Conservation (phyloP, 2,797 vertebrate genomes). For the Hemibagrus guttatus region DNA sequence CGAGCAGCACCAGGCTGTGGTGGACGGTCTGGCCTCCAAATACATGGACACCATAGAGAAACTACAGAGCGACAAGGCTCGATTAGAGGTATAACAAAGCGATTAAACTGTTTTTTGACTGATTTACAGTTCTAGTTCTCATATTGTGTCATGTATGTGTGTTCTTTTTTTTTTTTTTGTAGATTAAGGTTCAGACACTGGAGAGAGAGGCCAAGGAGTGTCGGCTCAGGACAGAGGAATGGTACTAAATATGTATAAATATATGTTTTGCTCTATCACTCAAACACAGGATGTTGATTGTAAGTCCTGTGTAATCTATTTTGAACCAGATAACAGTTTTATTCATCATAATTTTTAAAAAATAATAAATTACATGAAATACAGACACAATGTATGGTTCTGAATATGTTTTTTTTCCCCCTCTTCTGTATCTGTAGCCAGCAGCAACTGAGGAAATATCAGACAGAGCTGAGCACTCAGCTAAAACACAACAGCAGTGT, state of each 20-base stretch:
- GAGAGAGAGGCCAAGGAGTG: constrained; percentile 95
- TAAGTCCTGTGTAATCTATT: no score
- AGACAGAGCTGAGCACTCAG: constrained; percentile 89
- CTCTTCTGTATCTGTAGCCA: constrained; percentile 77
- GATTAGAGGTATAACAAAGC: constrained; percentile 82
- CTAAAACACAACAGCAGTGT: constrained; percentile 92
- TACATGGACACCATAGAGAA: constrained; percentile 90
- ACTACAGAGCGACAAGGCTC: constrained; percentile 90
- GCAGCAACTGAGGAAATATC: constrained; percentile 90
- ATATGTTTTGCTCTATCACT: no score
- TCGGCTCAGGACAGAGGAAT: constrained; percentile 90
- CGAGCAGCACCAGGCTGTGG: constrained; percentile 84
- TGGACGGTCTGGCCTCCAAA: constrained; percentile 85
- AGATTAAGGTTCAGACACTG: constrained; percentile 91
- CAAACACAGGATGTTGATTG: not conserved
- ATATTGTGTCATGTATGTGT: not conserved
- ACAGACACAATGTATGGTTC: not conserved
- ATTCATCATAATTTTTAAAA: not conserved
- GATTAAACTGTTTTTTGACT: not conserved
- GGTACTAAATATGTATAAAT: constrained; percentile 72
- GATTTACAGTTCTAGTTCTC: not conserved
- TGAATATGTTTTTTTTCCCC: constrained; percentile 9
- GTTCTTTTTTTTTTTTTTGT: not conserved
- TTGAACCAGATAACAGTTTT: not conserved
- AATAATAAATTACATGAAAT: not conserved